Evolutionary conservation across 2,888 invertebrate genomes (phyloP), one percentile per base, ranked within the genome.

Genomic region (Neelides folsomi): DNA sequence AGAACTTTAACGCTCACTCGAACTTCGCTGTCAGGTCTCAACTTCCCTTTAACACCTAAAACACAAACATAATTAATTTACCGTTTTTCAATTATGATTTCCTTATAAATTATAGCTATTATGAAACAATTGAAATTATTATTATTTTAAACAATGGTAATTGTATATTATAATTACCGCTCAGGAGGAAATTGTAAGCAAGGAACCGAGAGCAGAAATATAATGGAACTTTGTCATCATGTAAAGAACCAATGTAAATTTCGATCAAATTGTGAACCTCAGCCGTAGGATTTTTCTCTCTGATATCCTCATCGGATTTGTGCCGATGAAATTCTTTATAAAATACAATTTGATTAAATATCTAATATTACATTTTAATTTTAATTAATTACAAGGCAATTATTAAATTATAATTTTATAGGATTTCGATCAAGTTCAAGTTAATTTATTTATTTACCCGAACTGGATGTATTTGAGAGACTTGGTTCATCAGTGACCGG

Each of bases 1-100:
- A 93, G 77, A 7, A 86, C 82, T 71, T 94, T 93, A 1, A 92
- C 85, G 53, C 93, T 93, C 34, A 95, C 89, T 36, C 94, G 76
- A 36, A 86, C 81, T 18, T 74, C 73, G 69, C 79, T 77, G 68
- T 93, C 93, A 1, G 83, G 72, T 58, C 84, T 79, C 45, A 82
- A n/a, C n/a, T n/a, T n/a, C n/a, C 27, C 27, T 38, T 37, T 2
- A 38, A 19, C 18, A 18, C 12, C 19, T 34, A 4, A 12, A 15
- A 27, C 12, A 7, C 12, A 40, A 2, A 34, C 6, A 42, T 35
- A n/a, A n/a, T n/a, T n/a, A n/a, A n/a, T n/a, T n/a, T n/a, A n/a
- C n/a, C n/a, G n/a, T n/a, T n/a, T n/a, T n/a, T n/a, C n/a, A n/a
- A n/a, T 15, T 18, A 47, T 20, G 34, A 49, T 37, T 43, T 13